Base-by-base conservation (phyloP, 2,888 invertebrate genomes). In the Hyles lineata region DNA sequence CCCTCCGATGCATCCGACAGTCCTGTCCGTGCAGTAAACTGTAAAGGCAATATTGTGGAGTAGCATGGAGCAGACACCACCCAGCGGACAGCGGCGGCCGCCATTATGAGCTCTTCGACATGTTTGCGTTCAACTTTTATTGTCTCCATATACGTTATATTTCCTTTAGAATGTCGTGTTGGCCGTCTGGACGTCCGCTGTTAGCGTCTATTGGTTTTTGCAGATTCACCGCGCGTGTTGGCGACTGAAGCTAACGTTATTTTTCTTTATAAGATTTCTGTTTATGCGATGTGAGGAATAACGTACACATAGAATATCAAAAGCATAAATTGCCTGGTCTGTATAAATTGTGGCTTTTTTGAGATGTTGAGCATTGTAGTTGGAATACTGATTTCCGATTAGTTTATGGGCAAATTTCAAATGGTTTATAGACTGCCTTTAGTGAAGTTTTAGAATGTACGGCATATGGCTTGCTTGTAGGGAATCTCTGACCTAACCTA, bases 111-210 rank as follows among this genome's bases (percentile, higher is more conserved):
- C 23, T 23, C 50, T 67, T 50, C 17, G n/a, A 63, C 17, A 23
- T 21, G 15, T 67, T 43, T 67, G 50, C 67, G 35, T 43, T n/a
- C 21, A 50, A 23, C 23, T 67, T 63, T 63, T 21, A 50, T 43
- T 67, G 43, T 61, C 29, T 61, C 17, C 55, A 55, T 29, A 61
- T 61, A 61, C 25, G 60, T 61, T 55, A 55, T 55, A 55, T 55
- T 55, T 61, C 29, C 7, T 25, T 29, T 23, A 60, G 60, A 60
- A 60, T 60, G 25, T 60, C 23, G 23, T 60, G 43, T 43, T 15
- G 15, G 43, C 43, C 43, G 55, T n/a, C 19, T 55, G 55, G 55
- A 55, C 55, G 55, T 17, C 17, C n/a, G 55, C 19, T 55, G 55
- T 55, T 55, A 1, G 55, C 55, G 15, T 15, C 43, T 55, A 55